Base-by-base conservation (phyloP, 2,113 vertebrate species). In the Hemicordylus capensis region DNA sequence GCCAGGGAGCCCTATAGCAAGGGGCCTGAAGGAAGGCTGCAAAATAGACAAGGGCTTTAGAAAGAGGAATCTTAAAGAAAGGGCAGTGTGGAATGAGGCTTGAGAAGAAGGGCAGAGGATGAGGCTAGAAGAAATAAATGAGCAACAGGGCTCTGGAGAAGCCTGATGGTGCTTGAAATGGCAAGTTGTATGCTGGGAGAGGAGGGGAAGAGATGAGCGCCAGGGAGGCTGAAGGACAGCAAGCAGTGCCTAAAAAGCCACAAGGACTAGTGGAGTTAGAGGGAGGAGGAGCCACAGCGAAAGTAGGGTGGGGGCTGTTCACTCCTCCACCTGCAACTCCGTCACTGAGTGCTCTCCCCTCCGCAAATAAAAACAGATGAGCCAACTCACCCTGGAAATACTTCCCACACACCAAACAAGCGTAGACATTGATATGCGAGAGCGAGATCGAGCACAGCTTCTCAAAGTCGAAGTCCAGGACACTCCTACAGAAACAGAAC, bases 381-480 rank as follows among this genome's bases (percentile, higher is more conserved):
- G 28, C 0, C 26, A 1, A 6, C 75, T 95, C 92, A 99, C 98
- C 98, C 96, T 99, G 98, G 89, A 99, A 99, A 91, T 99, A 99
- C 87, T 99, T 99, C 54, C 98, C 98, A 48, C 98, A 99, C 86
- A 99, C 98, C 1, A 99, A 97, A 80, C 98, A 99, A 74, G 98
- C 98, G 0, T 99, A 99, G 1, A 97, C 98, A 0, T 99, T 99
- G 87, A 99, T 99, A 92, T 99, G 98, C 0, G 98, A 99, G 24
- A 99, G 97, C 0, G 98, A 99, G 79, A 99, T 98, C 63, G 98
- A 99, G 90, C 98, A 99, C 48, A 99, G 97, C 90, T 99, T 99
- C 96, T 99, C 98, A 56, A 99, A 99, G 92, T 99, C 98, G 1
- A 99, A 99, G 91, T 99, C 98, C 94, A 99, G 91, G 83, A 99